Evolutionary conservation across 1,140 invertebrate species (phyloP).

Genomic region (Himalopsyche phryganea): DNA sequence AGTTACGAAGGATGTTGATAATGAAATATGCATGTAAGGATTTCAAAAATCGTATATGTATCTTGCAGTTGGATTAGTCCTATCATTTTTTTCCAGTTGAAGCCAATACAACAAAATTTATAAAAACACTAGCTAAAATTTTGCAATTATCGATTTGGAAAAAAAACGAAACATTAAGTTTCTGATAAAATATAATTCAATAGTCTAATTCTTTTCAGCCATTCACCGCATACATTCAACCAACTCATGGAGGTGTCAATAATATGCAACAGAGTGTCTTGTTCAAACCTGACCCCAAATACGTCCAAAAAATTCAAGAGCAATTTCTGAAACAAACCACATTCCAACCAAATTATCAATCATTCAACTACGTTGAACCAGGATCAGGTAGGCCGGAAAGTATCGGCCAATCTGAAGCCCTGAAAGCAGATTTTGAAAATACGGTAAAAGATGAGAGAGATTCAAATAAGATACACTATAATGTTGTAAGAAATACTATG

Average conservation of each 20-base stretch:
- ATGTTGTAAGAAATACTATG: conserved; percentile 38
- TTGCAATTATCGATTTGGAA: too few species aligned
- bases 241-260: conserved; percentile 16
- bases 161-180: too few species aligned
- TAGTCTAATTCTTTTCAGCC: conserved; percentile 43
- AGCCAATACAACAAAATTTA: too few species aligned
- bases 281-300: conserved; percentile 45
- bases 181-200: too few species aligned
- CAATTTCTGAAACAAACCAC: conserved; percentile 41
- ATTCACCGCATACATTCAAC: conserved; percentile 37
- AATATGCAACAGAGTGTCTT: conserved; percentile 34
- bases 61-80: too few species aligned
- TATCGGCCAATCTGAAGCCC: conserved; percentile 34
- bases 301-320: conserved; percentile 43
- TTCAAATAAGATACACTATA: conserved; percentile 37
- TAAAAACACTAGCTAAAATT: too few species aligned
- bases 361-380: conserved; percentile 55
- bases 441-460: conserved; percentile 12
- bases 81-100: too few species aligned
- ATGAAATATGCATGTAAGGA: too few species aligned
- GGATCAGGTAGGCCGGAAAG: background rate
- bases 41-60: too few species aligned
- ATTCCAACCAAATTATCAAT: conserved; percentile 51
- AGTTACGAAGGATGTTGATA: too few species aligned
- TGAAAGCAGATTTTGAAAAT: conserved; percentile 17